Base-by-base conservation (phyloP, 1,140 invertebrate genomes). In the Conus ventricosus region DNA sequence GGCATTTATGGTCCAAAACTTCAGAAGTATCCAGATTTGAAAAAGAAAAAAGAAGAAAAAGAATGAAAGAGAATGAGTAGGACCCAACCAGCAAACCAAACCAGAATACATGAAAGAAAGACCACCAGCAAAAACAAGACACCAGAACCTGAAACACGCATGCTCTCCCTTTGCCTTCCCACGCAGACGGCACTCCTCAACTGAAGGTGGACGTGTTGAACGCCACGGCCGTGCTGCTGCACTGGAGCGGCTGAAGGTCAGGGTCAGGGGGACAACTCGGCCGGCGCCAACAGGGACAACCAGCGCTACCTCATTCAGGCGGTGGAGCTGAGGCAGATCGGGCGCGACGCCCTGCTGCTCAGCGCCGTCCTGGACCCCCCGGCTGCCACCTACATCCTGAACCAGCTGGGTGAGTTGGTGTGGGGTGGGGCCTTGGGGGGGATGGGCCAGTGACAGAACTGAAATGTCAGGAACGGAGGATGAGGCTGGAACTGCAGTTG, bases 151-250 rank as follows among this genome's bases (percentile, higher is more conserved):
- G 39, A 39, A 39, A 39, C 39, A 39, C 39, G 39, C 39, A 39
- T 39, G 39, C 39, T 39, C 39, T 39, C 39, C 39, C 39, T 39
- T 39, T 39, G 39, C 39, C 57, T 60, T 15, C 75, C 75, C 67
- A 71, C 15, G 20, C 67, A 71, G 67, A 71, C 15, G 67, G 67
- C 8, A 7, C 82, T n/a, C 82, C 82, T 5, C 23, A 60, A 25
- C 53, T 91, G 60, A 81, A 86, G 17, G 60, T 91, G 7, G 84
- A 84, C 2, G 63, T 80, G 17, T 75, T 91, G 23, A 90, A 88
- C 27, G 15, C 87, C 7, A 80, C 87, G 8, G 75, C 88, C 6
- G 88, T 90, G 63, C 88, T 90, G 51, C 87, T 91, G 57, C 81
- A 88, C 5, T 91, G 91, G 67, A 88, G 15, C 51, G 82, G 11